Evolutionary conservation across 2,113 vertebrate genomes (phyloP), one percentile per base, ranked within the genome.

Genomic region (Sciurus niger): DNA sequence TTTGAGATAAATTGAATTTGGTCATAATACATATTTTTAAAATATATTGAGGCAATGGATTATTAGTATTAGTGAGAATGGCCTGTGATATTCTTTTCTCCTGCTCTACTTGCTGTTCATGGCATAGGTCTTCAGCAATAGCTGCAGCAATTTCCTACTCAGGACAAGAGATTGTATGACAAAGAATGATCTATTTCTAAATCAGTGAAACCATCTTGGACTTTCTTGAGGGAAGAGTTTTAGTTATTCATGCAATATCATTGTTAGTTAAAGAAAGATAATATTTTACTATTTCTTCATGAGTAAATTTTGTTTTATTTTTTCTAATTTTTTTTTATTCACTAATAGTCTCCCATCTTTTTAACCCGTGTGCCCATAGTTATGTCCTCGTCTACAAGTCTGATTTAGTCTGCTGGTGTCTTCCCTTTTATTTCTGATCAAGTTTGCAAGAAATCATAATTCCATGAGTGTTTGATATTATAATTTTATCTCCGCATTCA

Each of bases 301-400:
- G 24, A 80, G 67, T 83, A 82, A 86, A 67, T 90, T 80, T 86
- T 73, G 6, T 34, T 58, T 13, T 65, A 17, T 55, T 73, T 63
- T 88, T 96, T 43, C 70, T 58, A 82, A 53, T 76, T 60, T 55
- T n/a, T 88, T 8, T 67, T 86, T 63, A 18, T 40, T 86, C 74
- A 67, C 48, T 53, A 40, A 60, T 76, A 51, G 37, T 93, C 65
- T 84, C 22, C 80, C 30, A 32, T 34, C 30, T 63, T 93, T 76
- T 85, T 79, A 74, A 86, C 25, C 16, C 18, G 68, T 80, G 17
- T n/a, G 30, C 2, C 34, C 43, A 9, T 53, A 78, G 53, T 88
- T 63, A 60, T 40, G 22, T 30, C 58, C 73, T 40, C 2, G 83
- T 89, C 73, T 48, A 13, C 53, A 79, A 22, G 77, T 84, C 77